Base-by-base conservation (phyloP, 2,888 invertebrate species). In the Glyphotaelius pellucidus region DNA sequence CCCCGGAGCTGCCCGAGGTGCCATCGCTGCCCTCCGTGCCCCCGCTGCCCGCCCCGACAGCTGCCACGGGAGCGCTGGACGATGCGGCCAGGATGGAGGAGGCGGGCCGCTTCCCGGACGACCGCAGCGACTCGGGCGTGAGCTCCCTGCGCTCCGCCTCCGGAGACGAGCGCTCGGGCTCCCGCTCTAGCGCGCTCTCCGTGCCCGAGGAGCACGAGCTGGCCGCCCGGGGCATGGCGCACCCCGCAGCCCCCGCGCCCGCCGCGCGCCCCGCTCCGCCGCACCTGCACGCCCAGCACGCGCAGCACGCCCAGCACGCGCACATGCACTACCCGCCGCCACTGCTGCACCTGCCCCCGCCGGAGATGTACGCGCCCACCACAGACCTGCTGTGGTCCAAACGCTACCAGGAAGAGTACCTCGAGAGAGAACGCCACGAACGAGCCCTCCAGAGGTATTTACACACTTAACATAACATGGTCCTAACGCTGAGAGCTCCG, bases 121-220 rank as follows among this genome's bases (percentile, higher is more conserved):
- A 93, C 93, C 94, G 94, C 94, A 96, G 96, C 95, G 97, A 97
- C 95, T 97, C 97, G 94, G 97, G 98, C 95, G 97, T 98, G 96
- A 97, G 98, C 95, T 97, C 97, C 92, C 96, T 97, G 94, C 96
- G 97, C 94, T 97, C 97, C 94, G 97, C 97, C 94, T 96, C 96
- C 94, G 97, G 97, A 94, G 98, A 98, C 96, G 98, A 98, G 95
- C 97, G 98, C 94, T 97, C 97, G 95, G 98, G 97, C 94, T 97
- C 97, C 95, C 97, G 97, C 93, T 96, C 96, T 95, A 97, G 97
- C 95, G 97, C 97, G 95, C 96, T 98, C 95, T 97, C 97, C 95
- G 97, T 97, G 95, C 97, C 97, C 95, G 97, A 97, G 95, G 97
- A 97, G 95, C 97, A 97, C 94, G 96, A 95, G 94, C 96, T 96